These are phyloP conservation scores for Panopea generosa DNA, from an alignment of 2,888 invertebrate genomes.

Conservation along the genomic window DNA sequence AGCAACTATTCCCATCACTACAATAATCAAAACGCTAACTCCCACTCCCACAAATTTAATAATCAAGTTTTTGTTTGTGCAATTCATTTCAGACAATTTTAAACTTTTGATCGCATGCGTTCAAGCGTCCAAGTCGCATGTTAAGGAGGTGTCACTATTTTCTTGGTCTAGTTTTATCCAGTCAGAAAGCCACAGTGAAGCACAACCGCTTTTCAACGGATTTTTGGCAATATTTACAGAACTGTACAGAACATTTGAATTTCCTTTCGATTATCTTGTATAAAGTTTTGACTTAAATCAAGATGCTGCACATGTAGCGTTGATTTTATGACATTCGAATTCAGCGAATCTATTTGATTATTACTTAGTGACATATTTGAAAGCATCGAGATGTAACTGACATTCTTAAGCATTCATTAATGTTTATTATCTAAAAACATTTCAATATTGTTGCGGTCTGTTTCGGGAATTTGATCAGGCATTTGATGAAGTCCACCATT, in stretches of 20 bases:
- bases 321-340: conserved; percentile 28
- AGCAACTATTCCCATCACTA: conserved; percentile 40
- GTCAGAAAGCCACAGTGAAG: conserved; percentile 61
- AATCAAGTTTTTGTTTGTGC: conserved; percentile 17
- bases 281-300: conserved; percentile 37
- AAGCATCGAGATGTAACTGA: conserved; percentile 39
- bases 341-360: conserved; percentile 46
- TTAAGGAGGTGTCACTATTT: conserved; percentile 21
- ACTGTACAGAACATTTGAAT: conserved; percentile 47
- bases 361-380: conserved; percentile 49
- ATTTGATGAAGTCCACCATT: conserved; percentile 43
- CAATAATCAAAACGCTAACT: conserved; percentile 10
- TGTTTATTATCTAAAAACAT: conserved; percentile 54
- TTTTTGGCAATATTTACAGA: conserved; percentile 50
- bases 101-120: conserved; percentile 8
- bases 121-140: conserved; percentile 31
- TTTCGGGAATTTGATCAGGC: conserved; percentile 45
- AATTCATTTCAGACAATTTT: conserved; percentile 10
- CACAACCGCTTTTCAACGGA: conserved; percentile 58
- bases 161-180: conserved; percentile 51
- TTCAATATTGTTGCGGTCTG: conserved; percentile 33
- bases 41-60: conserved; percentile 3
- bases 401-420: conserved; percentile 31
- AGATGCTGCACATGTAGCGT: conserved; percentile 22
- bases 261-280: conserved; percentile 36